phyloP scores from a whole-genome alignment of 2,113 vertebrate genomes.

The Osmerus mordax region DNA sequence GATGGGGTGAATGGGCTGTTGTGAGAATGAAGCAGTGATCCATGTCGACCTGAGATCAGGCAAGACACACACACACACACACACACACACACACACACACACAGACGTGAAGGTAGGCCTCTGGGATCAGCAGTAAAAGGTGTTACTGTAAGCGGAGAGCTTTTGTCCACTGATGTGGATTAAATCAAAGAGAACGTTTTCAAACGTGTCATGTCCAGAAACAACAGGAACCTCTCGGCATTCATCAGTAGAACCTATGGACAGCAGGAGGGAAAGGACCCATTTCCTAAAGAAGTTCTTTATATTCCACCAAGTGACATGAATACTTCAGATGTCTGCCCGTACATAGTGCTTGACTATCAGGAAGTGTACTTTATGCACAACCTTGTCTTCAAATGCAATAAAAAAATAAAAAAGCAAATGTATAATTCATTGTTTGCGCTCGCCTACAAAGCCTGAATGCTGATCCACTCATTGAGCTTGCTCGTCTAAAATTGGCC shows the following conservation, averaged over 20 bases:
- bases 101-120: constrained; percentile 16
- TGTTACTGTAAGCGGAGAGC: constrained; percentile 13
- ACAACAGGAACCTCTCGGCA: constrained; percentile 15
- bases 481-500: constrained; percentile 62
- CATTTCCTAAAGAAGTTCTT: too few species aligned
- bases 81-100: constrained; percentile 1
- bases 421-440: constrained; percentile 67
- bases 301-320: too few species aligned
- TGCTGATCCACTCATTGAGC: constrained; percentile 64
- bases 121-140: constrained; percentile 36
- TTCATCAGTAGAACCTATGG: too few species aligned
- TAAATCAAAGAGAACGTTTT: constrained; percentile 14
- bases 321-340: too few species aligned
- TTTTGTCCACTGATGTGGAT: constrained; percentile 3
- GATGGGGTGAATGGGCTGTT: constrained; percentile 36
- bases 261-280: too few species aligned
- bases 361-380: constrained; percentile 55
- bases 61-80: constrained; percentile 7
- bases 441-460: constrained; percentile 55
- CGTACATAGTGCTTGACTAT: too few species aligned
- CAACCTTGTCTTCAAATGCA: constrained; percentile 56
- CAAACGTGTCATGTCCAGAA: not conserved
- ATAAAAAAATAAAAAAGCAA: constrained; percentile 20
- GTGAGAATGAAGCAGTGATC: constrained; percentile 52
- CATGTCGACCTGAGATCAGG: constrained; percentile 49